phyloP scores from a whole-genome alignment of 2,888 invertebrate species.

The Apoda limacodes region DNA sequence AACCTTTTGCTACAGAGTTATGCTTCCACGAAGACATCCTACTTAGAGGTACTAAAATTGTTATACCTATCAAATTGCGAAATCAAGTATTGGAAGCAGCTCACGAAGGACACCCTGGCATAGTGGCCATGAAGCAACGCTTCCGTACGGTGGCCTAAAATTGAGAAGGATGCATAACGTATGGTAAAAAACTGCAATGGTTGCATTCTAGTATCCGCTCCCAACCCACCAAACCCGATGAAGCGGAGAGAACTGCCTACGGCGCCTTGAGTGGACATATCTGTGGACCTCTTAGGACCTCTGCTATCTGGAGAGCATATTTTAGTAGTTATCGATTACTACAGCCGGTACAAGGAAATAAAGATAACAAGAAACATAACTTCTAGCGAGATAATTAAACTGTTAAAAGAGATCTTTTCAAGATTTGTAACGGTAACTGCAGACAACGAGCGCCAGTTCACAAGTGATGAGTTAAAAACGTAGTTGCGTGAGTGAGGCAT shows the following conservation, averaged over 20 bases:
- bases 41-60: slow-evolving; percentile 2
- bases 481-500: slow-evolving; percentile 9
- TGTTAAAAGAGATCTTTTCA: slow-evolving; percentile 1
- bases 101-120: too few relatives aligned
- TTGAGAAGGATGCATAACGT: slow-evolving; percentile 24
- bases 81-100: too few relatives aligned
- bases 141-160: slow-evolving; percentile 29
- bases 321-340: slow-evolving; percentile 2
- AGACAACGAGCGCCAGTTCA: neutral
- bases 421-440: too few relatives aligned
- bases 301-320: too few relatives aligned
- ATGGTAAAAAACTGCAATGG: slow-evolving; percentile 16
- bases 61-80: too few relatives aligned
- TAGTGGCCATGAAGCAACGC: slow-evolving; percentile 9
- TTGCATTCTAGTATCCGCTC: slow-evolving; percentile 17
- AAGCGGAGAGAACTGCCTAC: too few relatives aligned
- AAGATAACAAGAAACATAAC: neutral
- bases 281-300: too few relatives aligned
- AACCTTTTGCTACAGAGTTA: slow-evolving; percentile 8
- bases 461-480: too few relatives aligned
- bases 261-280: too few relatives aligned
- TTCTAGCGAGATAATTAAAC: neutral
- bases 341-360: slow-evolving; percentile 4
- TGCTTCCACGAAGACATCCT: slow-evolving; percentile 6
- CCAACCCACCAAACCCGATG: slow-evolving; percentile 13